Conservation (phyloP, 2,888 invertebrate species). For the Syrphus vitripennis region DNA sequence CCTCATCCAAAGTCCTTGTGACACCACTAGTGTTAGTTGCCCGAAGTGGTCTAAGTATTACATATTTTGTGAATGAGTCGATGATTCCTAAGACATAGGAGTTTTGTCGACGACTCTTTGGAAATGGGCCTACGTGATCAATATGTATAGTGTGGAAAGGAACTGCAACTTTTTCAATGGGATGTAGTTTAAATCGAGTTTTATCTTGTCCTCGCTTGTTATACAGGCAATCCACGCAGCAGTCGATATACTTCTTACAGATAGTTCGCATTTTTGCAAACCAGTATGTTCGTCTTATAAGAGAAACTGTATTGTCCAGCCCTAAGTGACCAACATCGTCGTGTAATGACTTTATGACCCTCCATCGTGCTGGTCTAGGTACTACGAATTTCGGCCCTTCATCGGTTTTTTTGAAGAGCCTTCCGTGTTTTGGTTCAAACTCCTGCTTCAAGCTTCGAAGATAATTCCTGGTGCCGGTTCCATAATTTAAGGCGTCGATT, state of each 20-base stretch:
- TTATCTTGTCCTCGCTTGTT: not conserved
- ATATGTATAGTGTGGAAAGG: conserved; percentile 26
- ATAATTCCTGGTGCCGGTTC: not conserved
- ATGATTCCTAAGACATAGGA: conserved; percentile 12
- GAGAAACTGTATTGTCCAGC: conserved; percentile 2
- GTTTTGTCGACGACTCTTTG: conserved; percentile 6
- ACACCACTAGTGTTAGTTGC: not conserved
- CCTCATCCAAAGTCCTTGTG: conserved; percentile 10
- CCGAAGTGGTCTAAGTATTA: conserved; percentile 2
- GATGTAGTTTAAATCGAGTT: not conserved
- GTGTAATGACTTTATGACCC: not conserved
- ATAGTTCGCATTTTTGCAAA: conserved; percentile 27
- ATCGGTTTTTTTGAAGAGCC: not conserved
- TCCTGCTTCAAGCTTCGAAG: not conserved
- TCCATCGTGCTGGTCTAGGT: not conserved
- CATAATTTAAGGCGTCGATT: not conserved
- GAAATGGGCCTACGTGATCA: conserved; percentile 35
- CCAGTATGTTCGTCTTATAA: not conserved
- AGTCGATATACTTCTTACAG: conserved; percentile 25
- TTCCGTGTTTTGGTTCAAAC: not conserved
- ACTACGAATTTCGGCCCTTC: not conserved
- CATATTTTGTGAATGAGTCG: conserved; percentile 28
- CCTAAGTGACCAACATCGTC: conserved; percentile 37
- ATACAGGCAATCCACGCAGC: conserved; percentile 14
- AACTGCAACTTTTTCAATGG: conserved; percentile 3